Evolutionary conservation across 2,797 vertebrate genomes (phyloP).

Genomic region (Hydrophis major): DNA sequence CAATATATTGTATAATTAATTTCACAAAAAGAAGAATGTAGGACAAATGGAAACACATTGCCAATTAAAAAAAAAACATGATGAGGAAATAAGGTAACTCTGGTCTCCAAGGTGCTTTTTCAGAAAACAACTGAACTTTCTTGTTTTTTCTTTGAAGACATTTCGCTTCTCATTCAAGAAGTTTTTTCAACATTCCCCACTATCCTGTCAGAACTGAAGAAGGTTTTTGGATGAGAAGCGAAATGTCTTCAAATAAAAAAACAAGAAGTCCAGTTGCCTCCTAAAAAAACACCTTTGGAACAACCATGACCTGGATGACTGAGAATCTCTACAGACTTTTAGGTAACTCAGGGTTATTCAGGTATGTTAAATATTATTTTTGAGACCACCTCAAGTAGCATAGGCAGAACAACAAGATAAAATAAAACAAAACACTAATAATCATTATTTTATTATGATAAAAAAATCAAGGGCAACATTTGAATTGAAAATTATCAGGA

Average conservation of each 20-base stretch:
- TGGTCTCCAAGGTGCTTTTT: too few species aligned
- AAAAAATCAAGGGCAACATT: background rate
- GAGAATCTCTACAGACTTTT: too few species aligned
- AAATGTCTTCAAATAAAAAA: too few species aligned
- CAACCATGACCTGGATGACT: too few species aligned
- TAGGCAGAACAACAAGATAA: background rate
- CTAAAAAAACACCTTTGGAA: too few species aligned
- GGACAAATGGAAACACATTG: background rate
- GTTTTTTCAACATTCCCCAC: too few species aligned
- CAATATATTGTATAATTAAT: background rate
- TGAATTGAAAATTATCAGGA: background rate
- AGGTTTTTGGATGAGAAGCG: too few species aligned
- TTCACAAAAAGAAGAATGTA: background rate
- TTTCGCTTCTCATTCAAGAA: too few species aligned
- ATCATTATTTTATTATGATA: background rate
- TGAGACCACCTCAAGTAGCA: background rate
- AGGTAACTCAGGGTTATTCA: background rate
- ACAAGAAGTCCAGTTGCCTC: too few species aligned
- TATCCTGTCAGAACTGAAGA: too few species aligned
- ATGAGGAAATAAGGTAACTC: background rate
- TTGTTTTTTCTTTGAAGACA: too few species aligned
- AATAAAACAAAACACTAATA: background rate
- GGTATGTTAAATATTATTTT: background rate
- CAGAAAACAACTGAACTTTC: too few species aligned
- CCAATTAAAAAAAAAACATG: background rate